Evolutionary conservation across 2,888 invertebrate species (phyloP).

Genomic region (Limnephilus rhombicus): DNA sequence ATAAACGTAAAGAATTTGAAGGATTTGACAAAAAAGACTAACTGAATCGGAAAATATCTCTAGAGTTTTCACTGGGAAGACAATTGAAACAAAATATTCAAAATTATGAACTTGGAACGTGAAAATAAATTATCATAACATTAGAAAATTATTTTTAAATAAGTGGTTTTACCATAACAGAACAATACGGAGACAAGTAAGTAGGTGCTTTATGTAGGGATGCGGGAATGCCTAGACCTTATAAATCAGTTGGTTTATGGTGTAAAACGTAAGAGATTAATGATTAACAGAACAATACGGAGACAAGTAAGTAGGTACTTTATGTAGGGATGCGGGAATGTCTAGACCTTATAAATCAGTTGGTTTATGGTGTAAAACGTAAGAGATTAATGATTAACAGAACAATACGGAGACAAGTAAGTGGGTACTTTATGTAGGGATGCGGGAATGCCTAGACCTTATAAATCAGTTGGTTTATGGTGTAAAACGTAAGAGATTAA

Average conservation of each 20-base stretch:
- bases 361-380: no score
- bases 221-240: no score
- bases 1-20: conserved; percentile 28
- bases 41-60: not conserved
- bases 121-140: not conserved
- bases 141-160: not conserved
- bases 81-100: not conserved
- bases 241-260: no score
- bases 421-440: no score
- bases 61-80: conserved; percentile 12
- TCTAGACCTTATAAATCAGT: no score
- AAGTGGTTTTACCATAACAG: not conserved
- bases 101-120: not conserved
- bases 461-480: no score
- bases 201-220: no score
- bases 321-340: no score
- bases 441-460: no score
- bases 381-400: no score
- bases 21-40: conserved; percentile 20
- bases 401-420: not conserved
- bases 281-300: not conserved
- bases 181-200: not conserved
- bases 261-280: no score
- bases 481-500: no score
- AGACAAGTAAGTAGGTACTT: not conserved